phyloP scores from a whole-genome alignment of 2,113 vertebrate genomes.

The Orycteropus afer region DNA sequence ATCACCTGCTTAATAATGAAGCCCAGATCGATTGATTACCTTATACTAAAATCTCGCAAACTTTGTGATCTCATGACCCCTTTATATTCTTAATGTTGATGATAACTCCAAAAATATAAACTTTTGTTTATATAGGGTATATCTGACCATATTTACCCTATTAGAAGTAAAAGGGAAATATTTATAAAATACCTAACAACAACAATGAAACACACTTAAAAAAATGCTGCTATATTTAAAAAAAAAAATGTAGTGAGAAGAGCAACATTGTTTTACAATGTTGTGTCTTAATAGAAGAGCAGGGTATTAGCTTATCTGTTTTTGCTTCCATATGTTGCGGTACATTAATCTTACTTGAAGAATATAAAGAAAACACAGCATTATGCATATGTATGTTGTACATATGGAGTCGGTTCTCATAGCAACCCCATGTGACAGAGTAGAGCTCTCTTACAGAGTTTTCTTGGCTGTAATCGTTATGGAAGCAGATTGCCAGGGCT shows the following conservation, averaged over 20 bases:
- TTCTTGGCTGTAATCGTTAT: no score
- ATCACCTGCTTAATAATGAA: neutral
- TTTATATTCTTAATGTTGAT: neutral
- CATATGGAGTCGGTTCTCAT: no score
- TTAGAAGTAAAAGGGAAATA: neutral
- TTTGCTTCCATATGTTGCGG: neutral
- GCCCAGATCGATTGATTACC: neutral
- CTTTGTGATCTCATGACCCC: neutral
- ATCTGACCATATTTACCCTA: neutral
- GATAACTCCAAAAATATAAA: neutral
- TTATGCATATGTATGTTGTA: neutral
- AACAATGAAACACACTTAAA: neutral
- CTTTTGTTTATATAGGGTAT: neutral
- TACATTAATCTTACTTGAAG: neutral
- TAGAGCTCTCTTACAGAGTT: no score
- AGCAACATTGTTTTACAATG: neutral
- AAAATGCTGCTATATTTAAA: neutral
- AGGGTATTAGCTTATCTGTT: neutral
- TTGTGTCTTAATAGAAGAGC: neutral
- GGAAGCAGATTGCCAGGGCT: no score
- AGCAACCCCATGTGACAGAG: no score
- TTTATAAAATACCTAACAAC: neutral
- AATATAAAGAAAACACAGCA: neutral
- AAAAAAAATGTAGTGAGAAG: neutral
- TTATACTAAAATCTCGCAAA: neutral